Evolutionary conservation across 2,888 invertebrate species (phyloP).

Genomic region (Tachystola acroxantha): DNA sequence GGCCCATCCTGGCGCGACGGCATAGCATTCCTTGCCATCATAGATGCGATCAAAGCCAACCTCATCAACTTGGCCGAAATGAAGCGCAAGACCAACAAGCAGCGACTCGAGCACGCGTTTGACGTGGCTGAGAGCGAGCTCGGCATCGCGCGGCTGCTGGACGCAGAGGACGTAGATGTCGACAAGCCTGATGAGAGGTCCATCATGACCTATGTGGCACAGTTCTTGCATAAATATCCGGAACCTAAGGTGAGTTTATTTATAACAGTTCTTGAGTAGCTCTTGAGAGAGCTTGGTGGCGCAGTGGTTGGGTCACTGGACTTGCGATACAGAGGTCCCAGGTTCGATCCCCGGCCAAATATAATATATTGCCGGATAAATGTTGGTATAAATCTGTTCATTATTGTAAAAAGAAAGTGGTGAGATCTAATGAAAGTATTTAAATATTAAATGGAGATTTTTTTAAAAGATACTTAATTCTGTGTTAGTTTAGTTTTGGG

Average conservation of each 20-base stretch:
- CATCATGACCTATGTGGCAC: constrained; percentile 99
- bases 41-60: constrained; percentile 96
- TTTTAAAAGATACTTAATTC: too few species aligned
- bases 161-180: constrained; percentile 97
- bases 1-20: constrained; percentile 98
- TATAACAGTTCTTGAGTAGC: too few species aligned
- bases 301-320: too few species aligned
- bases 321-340: too few species aligned
- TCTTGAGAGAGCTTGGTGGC: too few species aligned
- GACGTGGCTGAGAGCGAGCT: constrained; percentile 93
- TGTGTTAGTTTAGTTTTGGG: too few species aligned
- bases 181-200: constrained; percentile 97
- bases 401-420: too few species aligned
- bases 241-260: constrained; percentile 82
- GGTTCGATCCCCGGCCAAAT: too few species aligned
- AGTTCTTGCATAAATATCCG: constrained; percentile 96
- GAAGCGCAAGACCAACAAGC: constrained; percentile 84
- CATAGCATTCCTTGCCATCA: constrained; percentile 95
- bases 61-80: constrained; percentile 92
- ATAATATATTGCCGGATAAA: too few species aligned
- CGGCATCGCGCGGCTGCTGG: constrained; percentile 93
- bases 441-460: too few species aligned
- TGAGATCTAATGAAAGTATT: too few species aligned
- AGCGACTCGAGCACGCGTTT: constrained; percentile 94
- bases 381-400: too few species aligned